A percentile compares a stretch with the other conserved stretches of the same genome.
phyloP scores from a whole-genome alignment of 2,888 invertebrate species.

The Laspeyria flexula region DNA sequence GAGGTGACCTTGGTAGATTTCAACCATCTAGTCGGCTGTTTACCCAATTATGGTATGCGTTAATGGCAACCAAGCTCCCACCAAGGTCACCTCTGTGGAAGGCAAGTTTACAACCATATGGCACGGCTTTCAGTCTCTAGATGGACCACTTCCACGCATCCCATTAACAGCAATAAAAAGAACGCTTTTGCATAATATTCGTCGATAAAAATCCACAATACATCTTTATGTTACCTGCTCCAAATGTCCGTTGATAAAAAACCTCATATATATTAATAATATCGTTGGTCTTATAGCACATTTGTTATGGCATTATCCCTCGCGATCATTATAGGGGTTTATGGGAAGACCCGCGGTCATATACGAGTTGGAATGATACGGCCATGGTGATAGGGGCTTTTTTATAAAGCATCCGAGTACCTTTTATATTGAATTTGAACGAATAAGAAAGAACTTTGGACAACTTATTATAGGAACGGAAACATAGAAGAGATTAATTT shows the following conservation, averaged over 20 bases:
- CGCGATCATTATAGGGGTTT: constrained; percentile 12
- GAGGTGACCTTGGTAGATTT: too few species aligned
- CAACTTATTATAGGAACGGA: background rate
- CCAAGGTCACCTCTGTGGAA: too few species aligned
- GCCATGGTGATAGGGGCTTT: background rate
- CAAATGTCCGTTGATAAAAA: constrained; percentile 2
- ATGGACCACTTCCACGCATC: too few species aligned
- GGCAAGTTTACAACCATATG: too few species aligned
- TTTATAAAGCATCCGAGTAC: background rate
- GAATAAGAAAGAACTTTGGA: background rate
- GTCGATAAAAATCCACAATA: background rate
- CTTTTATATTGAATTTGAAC: background rate
- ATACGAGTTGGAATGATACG: constrained; percentile 6
- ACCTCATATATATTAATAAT: constrained; percentile 9
- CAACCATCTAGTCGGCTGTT: too few species aligned
- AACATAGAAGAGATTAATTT: background rate
- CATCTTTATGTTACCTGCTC: constrained; percentile 1
- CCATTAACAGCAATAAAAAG: too few species aligned
- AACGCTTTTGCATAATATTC: too few species aligned
- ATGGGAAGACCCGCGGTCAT: constrained; percentile 1
- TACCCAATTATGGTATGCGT: too few species aligned
- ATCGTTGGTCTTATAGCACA: constrained; percentile 9
- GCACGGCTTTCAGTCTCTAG: too few species aligned
- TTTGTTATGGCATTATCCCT: constrained; percentile 15
- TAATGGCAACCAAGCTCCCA: too few species aligned